Conservation (phyloP, 2,113 vertebrate species). For the Stigmatopora nigra region DNA sequence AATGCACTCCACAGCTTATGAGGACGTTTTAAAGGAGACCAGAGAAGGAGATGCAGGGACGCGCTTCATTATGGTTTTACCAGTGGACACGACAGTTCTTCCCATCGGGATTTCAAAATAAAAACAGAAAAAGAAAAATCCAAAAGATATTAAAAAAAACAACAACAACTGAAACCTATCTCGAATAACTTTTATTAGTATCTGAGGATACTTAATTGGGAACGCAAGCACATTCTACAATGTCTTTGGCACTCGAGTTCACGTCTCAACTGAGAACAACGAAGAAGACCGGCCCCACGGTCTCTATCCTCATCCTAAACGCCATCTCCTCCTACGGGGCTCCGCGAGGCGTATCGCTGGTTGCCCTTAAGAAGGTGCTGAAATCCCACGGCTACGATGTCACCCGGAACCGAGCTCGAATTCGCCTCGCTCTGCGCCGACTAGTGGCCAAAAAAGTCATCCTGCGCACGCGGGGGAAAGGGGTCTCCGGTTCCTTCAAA, state of each 20-base stretch:
- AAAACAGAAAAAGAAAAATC: not conserved
- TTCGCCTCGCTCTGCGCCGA: slow-evolving; percentile 47
- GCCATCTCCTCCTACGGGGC: slow-evolving; percentile 66
- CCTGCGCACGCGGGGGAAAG: slow-evolving; percentile 3
- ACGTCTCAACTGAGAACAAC: not conserved
- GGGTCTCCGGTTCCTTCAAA: slow-evolving; percentile 8
- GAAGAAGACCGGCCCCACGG: slow-evolving; percentile 58
- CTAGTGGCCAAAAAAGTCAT: slow-evolving; percentile 48
- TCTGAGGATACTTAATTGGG: not conserved
- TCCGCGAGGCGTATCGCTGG: slow-evolving; percentile 60
- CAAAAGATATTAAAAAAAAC: not conserved
- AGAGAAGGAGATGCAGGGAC: not conserved
- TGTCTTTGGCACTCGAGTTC: not conserved
- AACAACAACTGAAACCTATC: not conserved
- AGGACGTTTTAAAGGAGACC: not conserved
- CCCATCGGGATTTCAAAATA: not conserved
- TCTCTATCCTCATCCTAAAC: slow-evolving; percentile 75
- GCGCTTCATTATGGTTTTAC: not conserved
- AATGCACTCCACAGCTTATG: not conserved
- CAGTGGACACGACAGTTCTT: not conserved
- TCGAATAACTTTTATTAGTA: not conserved
- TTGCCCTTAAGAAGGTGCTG: slow-evolving; percentile 71
- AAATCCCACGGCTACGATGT: slow-evolving; percentile 75
- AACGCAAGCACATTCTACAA: not conserved
- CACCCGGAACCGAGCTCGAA: slow-evolving; percentile 66